Conservation (phyloP, 2,113 vertebrate species). For the Phocoena phocoena region DNA sequence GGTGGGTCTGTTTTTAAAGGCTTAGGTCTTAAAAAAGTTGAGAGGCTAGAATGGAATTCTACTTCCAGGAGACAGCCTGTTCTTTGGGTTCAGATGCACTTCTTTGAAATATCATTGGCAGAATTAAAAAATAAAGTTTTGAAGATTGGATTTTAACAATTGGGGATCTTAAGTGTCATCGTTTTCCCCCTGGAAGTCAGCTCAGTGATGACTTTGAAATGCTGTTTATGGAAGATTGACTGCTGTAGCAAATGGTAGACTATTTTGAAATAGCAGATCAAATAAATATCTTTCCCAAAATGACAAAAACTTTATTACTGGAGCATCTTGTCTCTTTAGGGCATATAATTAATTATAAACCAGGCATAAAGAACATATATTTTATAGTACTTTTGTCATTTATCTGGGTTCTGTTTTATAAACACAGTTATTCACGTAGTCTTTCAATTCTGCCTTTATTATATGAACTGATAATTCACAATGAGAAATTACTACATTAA, state of each 20-base stretch:
- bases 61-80: not conserved
- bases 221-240: slow-evolving; percentile 42
- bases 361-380: slow-evolving; percentile 77
- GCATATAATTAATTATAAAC: slow-evolving; percentile 77
- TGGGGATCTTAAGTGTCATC: not conserved
- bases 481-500: slow-evolving; percentile 68
- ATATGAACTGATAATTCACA: slow-evolving; percentile 70
- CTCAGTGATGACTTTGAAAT: not conserved
- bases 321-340: slow-evolving; percentile 67
- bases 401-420: slow-evolving; percentile 76
- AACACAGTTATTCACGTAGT: slow-evolving; percentile 79
- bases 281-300: slow-evolving; percentile 70
- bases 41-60: not conserved
- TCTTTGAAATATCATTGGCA: not conserved
- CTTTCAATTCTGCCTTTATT: slow-evolving; percentile 76
- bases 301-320: slow-evolving; percentile 50
- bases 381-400: slow-evolving; percentile 76
- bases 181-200: not conserved
- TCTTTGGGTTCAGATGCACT: not conserved
- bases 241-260: not conserved
- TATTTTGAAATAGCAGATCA: slow-evolving; percentile 23
- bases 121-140: slow-evolving; percentile 15
- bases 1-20: slow-evolving; percentile 8
- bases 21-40: not conserved
- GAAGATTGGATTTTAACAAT: not conserved